Evolutionary conservation across 2,888 invertebrate genomes (phyloP).

Genomic region (Smittia aterrima): DNA sequence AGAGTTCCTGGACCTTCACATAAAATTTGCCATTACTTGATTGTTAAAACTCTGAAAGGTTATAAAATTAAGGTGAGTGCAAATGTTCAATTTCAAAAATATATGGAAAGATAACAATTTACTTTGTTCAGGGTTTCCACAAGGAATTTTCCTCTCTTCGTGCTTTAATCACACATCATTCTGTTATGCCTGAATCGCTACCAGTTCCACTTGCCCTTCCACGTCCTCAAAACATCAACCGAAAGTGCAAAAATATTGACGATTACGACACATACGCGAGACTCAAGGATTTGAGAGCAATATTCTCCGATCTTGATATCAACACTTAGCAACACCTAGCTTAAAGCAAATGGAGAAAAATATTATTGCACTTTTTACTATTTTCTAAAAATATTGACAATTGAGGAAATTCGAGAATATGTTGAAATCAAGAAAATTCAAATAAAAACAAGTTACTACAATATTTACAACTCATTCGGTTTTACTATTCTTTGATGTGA

Average conservation of each 20-base stretch:
- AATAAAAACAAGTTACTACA: neutral
- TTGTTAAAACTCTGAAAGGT: constrained; percentile 75
- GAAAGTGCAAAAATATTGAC: constrained; percentile 38
- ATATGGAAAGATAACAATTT: neutral
- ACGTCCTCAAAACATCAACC: constrained; percentile 47
- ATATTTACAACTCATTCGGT: neutral
- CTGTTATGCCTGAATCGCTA: constrained; percentile 88
- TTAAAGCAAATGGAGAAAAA: too few species aligned
- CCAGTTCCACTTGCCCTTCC: constrained; percentile 81
- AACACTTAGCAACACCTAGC: constrained; percentile 45
- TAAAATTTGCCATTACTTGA: constrained; percentile 82
- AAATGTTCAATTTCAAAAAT: neutral
- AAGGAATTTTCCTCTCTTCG: constrained; percentile 85
- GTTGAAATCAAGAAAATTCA: neutral
- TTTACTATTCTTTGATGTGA: neutral
- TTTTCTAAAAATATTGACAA: neutral
- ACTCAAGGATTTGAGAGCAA: constrained; percentile 60
- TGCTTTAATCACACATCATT: constrained; percentile 89
- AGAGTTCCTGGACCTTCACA: constrained; percentile 75
- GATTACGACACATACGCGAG: constrained; percentile 39
- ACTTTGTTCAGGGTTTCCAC: constrained; percentile 72
- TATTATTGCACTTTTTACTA: constrained; percentile 31
- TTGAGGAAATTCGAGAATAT: neutral
- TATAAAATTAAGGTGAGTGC: constrained; percentile 77
- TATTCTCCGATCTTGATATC: constrained; percentile 74